Base-by-base conservation (phyloP, 2,888 invertebrate genomes). In the Atethmia centrago region DNA sequence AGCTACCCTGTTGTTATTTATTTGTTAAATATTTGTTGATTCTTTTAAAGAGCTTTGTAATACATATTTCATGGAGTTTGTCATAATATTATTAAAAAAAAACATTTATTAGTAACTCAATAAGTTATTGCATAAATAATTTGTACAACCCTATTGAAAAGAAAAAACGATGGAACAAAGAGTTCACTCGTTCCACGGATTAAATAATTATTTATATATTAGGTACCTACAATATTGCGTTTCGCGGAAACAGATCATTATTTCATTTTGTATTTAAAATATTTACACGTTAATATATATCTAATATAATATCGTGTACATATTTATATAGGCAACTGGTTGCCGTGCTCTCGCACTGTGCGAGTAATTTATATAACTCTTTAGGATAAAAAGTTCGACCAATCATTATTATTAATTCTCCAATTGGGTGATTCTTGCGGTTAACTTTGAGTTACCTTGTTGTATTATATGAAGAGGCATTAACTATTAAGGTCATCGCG, bases 1-100 rank as follows among this genome's bases (percentile, higher is more conserved):
- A 84, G 77, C 79, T 82, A 89, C 87, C 83, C 85, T 87, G 83
- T 80, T 72, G 83, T 84, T 87, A 82, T 58, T 84, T 79, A 65
- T 77, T 82, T 80, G 65, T 77, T 49, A 68, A 77, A 77, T 67
- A 61, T 73, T 71, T 68, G 73, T 71, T 65, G 40, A 77, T 42
- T 68, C 12, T 77, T 28, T 55, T 25, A 62, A 19, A 4, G 28
- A 61, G 5, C 9, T 42, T 19, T 28, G 19, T 31, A 55, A 53
- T 53, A n/a, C n/a, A n/a, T n/a, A 55, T 45, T 63, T 58, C 14
- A 49, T 21, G 16, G 9, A 65, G 28, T n/a, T 40, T 40, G 16
- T 0, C 5, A 14, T 21, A 14, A 16, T 2, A 8, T 28, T 10
- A 45, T 42, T 25, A 2, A 16, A 25, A 12, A 7, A 21, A 8